Evolutionary conservation across 2,113 vertebrate species (phyloP).

Genomic region (Muntiacus muntjak): DNA sequence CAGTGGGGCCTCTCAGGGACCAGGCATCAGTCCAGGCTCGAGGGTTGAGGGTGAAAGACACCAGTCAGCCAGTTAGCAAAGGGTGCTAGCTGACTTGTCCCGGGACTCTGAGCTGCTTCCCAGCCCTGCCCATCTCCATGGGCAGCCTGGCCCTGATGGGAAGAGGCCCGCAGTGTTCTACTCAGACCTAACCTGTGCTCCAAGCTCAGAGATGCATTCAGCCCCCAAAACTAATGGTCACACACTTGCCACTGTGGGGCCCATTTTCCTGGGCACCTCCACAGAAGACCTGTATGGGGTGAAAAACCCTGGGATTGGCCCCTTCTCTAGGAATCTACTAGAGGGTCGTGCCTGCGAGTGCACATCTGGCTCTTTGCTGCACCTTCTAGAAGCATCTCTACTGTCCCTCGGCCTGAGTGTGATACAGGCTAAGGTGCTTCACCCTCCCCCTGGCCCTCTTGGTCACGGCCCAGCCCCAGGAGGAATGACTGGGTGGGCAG

Average conservation of each 20-base stretch:
- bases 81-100: fast-evolving
- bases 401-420: fast-evolving
- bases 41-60: not conserved
- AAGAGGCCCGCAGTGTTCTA: fast-evolving
- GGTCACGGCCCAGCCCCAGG: not conserved
- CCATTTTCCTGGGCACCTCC: not conserved
- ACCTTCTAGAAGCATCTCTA: not conserved
- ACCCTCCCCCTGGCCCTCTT: fast-evolving
- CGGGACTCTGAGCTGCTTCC: fast-evolving
- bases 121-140: not conserved
- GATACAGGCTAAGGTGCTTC: not conserved
- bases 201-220: not conserved
- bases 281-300: too few relatives aligned
- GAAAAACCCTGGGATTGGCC: not conserved
- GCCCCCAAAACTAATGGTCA: not conserved
- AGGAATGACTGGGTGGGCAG: fast-evolving
- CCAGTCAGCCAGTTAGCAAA: too few relatives aligned
- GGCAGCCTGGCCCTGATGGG: not conserved
- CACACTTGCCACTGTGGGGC: fast-evolving
- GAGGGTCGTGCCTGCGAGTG: fast-evolving
- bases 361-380: fast-evolving
- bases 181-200: not conserved
- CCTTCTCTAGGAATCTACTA: not conserved
- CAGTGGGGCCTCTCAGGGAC: not conserved
- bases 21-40: not conserved